Percentiles rank a stretch among this genome's conserved stretches.
Conservation (phyloP, 1,140 invertebrate species). For the Drosophila lacteicornis region DNA sequence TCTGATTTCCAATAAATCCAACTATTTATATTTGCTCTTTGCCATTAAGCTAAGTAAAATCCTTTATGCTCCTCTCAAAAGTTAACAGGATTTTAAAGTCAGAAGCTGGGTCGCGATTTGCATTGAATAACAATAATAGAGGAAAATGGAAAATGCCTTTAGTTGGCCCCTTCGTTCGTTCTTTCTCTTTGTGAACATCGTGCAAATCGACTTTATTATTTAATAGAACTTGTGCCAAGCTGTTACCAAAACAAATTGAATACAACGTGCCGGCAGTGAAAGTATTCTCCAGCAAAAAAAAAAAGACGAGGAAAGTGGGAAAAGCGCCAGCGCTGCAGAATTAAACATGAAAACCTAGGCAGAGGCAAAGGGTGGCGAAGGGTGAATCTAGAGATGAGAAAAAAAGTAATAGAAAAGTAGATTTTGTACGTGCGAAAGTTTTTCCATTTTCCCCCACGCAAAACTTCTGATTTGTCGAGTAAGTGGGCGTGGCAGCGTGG, state of each 20-base stretch:
- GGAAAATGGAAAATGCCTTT: conserved; percentile 19
- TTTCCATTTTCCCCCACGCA: conserved; percentile 74
- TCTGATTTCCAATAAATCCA: not conserved
- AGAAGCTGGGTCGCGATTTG: conserved; percentile 46
- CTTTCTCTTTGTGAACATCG: conserved; percentile 48
- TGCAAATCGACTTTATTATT: conserved; percentile 81
- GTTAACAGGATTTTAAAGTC: conserved; percentile 20
- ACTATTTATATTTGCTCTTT: not conserved
- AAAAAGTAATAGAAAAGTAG: conserved; percentile 77
- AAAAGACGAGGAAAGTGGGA: conserved; percentile 31
- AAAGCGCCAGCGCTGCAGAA: conserved; percentile 40
- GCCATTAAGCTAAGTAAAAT: not conserved
- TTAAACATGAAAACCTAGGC: conserved; percentile 27
- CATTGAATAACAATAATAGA: conserved; percentile 67
- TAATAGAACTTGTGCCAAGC: conserved; percentile 78
- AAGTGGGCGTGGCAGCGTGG: conserved; percentile 27
- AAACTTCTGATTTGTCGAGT: conserved; percentile 62
- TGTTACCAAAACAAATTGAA: conserved; percentile 82
- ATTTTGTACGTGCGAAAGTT: conserved; percentile 80
- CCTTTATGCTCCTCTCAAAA: conserved; percentile 2
- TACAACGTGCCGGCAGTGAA: conserved; percentile 65
- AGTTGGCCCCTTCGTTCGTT: not conserved
- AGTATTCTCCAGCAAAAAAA: conserved; percentile 21
- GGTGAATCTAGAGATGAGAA: conserved; percentile 3
- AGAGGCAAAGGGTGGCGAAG: not conserved